Evolutionary conservation across 2,888 invertebrate genomes (phyloP), one percentile per base, ranked within the genome.

Genomic region (Parapristionchus giblindavisi): DNA sequence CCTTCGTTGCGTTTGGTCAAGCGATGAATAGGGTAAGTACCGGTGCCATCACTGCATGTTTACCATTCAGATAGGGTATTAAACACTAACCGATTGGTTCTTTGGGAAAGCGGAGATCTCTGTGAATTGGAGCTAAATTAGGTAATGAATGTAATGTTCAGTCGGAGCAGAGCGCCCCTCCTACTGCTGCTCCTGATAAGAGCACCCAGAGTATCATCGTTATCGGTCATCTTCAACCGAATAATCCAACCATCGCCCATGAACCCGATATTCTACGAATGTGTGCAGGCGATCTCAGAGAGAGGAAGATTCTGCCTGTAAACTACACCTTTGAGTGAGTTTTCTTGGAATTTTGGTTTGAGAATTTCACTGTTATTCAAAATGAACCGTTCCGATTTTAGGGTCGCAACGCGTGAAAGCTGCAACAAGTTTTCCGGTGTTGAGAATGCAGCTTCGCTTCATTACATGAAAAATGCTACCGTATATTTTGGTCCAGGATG

Each of bases 401-500:
- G 85, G 38, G 78, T 86, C 24, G 76, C 74, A 74, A 87, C 86
- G 17, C 84, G 84, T 84, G 85, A 85, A 54, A 85, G 85, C 38
- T 86, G 86, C 76, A 85, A 85, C 54, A 81, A 83, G 36, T 87
- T 77, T 70, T 83, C 81, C 38, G 87, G 87, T 21, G 87, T 87
- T 5, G 86, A 86, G 61, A 79, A 86, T 76, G 87, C 87, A 8
- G 85, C 85, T 21, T 86, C 83, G 52, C 78, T 87, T 29, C 85
- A 87, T 75, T 85, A 87, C 75, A 79, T 84, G 76, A 81, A 84
- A 73, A 86, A 87, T 76, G 83, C 87, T 3, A 84, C 83, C 38
- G 80, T 87, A 36, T 87, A 87, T 75, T 87, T 87, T 68, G 87
- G 87, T 24, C 87, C 87, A 0, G 87, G 87, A 8, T 87, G 87